Evolutionary conservation across 2,888 invertebrate species (phyloP), one percentile per base, ranked within the genome.

Genomic region (Andrena minutula): DNA sequence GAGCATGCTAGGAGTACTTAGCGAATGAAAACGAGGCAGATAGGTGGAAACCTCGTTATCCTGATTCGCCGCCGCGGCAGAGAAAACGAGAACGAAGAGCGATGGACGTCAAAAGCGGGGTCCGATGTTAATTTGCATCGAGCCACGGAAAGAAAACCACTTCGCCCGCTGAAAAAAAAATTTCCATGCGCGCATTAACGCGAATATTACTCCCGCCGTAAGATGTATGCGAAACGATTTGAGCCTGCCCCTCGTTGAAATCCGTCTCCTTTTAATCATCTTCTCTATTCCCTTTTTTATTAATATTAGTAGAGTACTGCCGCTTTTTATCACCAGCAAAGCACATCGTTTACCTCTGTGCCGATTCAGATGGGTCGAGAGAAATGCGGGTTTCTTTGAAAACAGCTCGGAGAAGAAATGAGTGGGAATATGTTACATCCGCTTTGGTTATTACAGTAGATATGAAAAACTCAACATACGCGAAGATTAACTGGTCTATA

Each of bases 61-160:
- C 71, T 64, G 82, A 83, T 78, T 72, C 63, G 47, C 49, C 66
- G 20, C 10, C 51, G 26, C 28, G 61, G 47, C 12, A 30, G 41
- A 12, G 20, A 30, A 35, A 73, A n/a, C 61, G 56, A 56, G 49
- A 65, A 47, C 35, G 56, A 56, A 60, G 23, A 65, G 12, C 3
- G n/a, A 56, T 56, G 61, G 35, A 70, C 69, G 77, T 61, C 80
- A 75, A 82, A 80, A 75, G 75, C 75, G 47, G 66, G 41, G 68
- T 41, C 64, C 75, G 71, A 80, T 82, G 75, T 82, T 82, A 75
- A 82, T 82, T 80, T 80, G 75, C 71, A 82, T 72, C 71, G 49
- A 56, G 56, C 60, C 51, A 49, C 71, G 56, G 20, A 64, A 64
- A 72, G 68, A 64, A 79, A 80, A 80, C 71, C 75, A 68, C 63